phyloP scores from a whole-genome alignment of 2,113 vertebrate genomes.

The Nyctereutes procyonoides region DNA sequence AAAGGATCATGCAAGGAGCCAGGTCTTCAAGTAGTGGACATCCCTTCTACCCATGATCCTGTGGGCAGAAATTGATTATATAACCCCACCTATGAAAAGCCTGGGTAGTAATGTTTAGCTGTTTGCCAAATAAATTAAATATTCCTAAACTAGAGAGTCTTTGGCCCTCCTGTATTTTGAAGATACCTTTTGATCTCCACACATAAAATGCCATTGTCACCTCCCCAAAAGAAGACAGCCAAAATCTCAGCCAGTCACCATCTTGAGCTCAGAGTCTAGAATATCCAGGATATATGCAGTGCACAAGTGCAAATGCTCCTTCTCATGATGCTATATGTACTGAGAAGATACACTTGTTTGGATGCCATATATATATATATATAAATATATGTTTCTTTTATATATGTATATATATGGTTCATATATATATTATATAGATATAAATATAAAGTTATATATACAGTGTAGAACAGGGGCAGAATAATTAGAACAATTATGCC shows the following conservation, averaged over 20 bases:
- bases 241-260: neutral
- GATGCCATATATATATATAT: neutral
- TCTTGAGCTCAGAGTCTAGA: neutral
- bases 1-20: neutral
- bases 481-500: neutral
- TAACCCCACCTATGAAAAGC: neutral
- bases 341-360: neutral
- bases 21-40: neutral
- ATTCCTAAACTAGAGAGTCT: neutral
- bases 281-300: neutral
- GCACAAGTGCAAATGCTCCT: neutral
- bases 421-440: too few species aligned
- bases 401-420: too few species aligned
- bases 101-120: neutral
- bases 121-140: neutral
- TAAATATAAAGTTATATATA: neutral
- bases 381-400: too few species aligned
- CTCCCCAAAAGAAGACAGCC: neutral
- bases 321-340: neutral
- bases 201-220: neutral
- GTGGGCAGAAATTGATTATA: neutral
- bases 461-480: neutral
- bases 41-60: neutral
- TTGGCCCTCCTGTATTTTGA: neutral
- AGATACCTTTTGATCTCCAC: neutral